These are phyloP conservation scores for Poeciliopsis retropinna DNA, from an alignment of 2,113 vertebrate genomes.

Conservation along the genomic window DNA sequence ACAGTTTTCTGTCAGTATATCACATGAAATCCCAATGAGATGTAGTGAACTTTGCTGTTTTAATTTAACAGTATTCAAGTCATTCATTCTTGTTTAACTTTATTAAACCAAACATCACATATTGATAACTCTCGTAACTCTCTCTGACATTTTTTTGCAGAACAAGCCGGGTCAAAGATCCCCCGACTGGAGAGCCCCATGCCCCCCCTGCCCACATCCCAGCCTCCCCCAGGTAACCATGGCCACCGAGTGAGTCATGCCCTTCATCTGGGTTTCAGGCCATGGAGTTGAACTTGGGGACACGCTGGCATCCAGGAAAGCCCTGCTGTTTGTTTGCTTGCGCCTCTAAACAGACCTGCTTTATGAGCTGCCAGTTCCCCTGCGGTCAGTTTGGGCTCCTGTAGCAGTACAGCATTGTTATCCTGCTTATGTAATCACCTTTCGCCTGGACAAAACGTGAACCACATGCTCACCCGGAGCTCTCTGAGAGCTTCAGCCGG, in stretches of 20 bases:
- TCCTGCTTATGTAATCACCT: constrained; percentile 51
- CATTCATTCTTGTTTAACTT: not conserved
- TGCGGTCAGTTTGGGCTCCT: constrained; percentile 7
- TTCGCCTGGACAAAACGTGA: constrained; percentile 41
- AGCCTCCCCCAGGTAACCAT: constrained; percentile 90
- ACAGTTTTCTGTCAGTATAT: no score
- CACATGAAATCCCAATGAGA: not conserved
- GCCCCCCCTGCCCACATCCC: constrained; percentile 89
- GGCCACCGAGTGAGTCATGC: not conserved
- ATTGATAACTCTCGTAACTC: not conserved
- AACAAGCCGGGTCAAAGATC: constrained; percentile 92
- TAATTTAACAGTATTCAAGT: no score
- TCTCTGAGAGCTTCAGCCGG: constrained; percentile 56
- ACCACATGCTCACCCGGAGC: constrained; percentile 40
- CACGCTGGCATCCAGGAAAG: not conserved
- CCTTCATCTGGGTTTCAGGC: not conserved
- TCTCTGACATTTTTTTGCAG: constrained; percentile 75
- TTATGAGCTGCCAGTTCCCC: constrained; percentile 38
- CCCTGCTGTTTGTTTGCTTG: constrained; percentile 9
- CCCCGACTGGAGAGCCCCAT: constrained; percentile 91
- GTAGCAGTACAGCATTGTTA: constrained; percentile 39
- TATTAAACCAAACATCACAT: not conserved
- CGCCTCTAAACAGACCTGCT: not conserved
- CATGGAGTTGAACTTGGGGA: not conserved
- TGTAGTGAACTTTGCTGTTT: not conserved